Base-by-base conservation (phyloP, 2,888 invertebrate species). In the Trissolcus brochymenae region DNA sequence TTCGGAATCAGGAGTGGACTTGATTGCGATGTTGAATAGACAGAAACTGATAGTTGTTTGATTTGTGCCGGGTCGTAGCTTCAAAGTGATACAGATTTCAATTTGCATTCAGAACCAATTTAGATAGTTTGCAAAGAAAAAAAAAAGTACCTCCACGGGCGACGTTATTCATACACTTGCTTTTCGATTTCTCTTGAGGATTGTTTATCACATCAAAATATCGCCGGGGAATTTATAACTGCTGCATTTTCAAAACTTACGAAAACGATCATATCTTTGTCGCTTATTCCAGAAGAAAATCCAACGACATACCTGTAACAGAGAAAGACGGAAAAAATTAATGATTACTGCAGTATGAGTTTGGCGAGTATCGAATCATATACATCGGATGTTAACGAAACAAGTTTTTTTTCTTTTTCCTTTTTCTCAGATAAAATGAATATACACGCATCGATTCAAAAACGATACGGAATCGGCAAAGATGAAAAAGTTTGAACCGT, bases 401-500 rank as follows among this genome's bases (percentile, higher is more conserved):
- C 46, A 1, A 49, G 14, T 62, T 62, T 56, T 40, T 25, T 25
- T 21, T 21, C 4, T 1, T 13, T 16, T 43, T 35, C 9, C 35
- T 7, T 35, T 4, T 11, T 7, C 35, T 35, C 9, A 35, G 35
- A 11, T 35, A 11, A 35, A 35, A 35, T 35, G 35, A 35, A 35
- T 35, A 35, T 35, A 35, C 40, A 57, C 46, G 46, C 67, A 74
- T 74, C 67, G 55, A 62, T 67, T 19, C 16, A 62, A 62, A n/a
- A 46, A 55, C 41, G 61, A 73, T 65, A 29, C 60, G 55, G 65
- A 66, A 73, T 65, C 60, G 66, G 17, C 14, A 51, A 35, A 43
- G 41, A 57, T 74, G 64, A 67, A 67, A 72, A 68, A 75, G 64
- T 62, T 75, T 62, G 17, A 53, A 6, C n/a, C 40, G 21, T 60